Conservation (phyloP, 2,888 invertebrate species). For the Apoderus coryli region DNA sequence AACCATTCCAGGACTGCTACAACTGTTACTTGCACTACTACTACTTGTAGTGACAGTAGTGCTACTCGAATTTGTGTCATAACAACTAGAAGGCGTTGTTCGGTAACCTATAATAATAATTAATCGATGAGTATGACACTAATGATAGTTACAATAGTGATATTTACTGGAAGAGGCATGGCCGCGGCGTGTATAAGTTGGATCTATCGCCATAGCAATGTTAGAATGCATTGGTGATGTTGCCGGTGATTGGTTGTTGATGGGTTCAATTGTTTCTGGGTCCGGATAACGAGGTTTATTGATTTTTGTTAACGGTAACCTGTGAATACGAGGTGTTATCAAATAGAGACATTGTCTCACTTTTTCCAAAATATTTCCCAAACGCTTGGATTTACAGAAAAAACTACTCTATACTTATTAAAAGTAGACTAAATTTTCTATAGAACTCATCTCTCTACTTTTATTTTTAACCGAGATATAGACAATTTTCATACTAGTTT, state of each 20-base stretch:
- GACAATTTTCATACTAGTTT: slow-evolving; percentile 4
- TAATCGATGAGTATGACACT: too few relatives aligned
- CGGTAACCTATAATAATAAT: too few relatives aligned
- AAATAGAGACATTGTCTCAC: too few relatives aligned
- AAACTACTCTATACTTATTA: too few relatives aligned
- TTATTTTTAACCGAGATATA: too few relatives aligned
- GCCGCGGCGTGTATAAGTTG: slow-evolving; percentile 38
- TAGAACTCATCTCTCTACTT: too few relatives aligned
- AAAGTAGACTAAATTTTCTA: too few relatives aligned
- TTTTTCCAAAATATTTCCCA: too few relatives aligned
- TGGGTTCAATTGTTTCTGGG: slow-evolving; percentile 21
- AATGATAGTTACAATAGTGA: too few relatives aligned
- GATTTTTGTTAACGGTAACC: slow-evolving; percentile 24
- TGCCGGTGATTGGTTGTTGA: slow-evolving; percentile 18
- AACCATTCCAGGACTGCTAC: slow-evolving; percentile 27
- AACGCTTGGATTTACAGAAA: too few relatives aligned
- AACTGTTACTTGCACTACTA: slow-evolving; percentile 26
- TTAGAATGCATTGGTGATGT: slow-evolving; percentile 34
- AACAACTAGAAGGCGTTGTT: slow-evolving; percentile 1
- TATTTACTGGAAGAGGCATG: too few relatives aligned
- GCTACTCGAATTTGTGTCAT: slow-evolving; percentile 18
- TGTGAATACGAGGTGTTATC: slow-evolving; percentile 12
- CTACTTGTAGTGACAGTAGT: slow-evolving; percentile 29
- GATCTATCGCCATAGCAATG: slow-evolving; percentile 53
- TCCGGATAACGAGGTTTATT: slow-evolving; percentile 29